phyloP scores from a whole-genome alignment of 2,113 vertebrate species.

The Chloebia gouldiae region DNA sequence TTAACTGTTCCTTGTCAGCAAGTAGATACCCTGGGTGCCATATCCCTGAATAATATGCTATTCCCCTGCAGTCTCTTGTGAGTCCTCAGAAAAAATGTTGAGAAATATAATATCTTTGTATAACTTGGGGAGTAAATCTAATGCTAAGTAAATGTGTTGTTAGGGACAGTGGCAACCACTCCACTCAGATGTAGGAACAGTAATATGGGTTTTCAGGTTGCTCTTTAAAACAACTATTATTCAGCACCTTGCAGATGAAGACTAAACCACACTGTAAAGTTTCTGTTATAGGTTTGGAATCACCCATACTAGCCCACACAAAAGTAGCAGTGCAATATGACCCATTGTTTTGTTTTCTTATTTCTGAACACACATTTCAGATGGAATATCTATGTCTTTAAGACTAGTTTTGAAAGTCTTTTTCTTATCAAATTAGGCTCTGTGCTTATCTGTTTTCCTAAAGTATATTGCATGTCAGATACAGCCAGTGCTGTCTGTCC shows the following conservation, averaged over 20 bases:
- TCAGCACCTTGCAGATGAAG: background rate
- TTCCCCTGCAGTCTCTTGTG: background rate
- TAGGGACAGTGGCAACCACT: background rate
- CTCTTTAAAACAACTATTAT: background rate
- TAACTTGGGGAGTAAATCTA: background rate
- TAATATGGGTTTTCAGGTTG: background rate
- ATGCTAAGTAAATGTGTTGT: background rate
- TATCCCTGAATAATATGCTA: background rate
- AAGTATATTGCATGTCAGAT: background rate
- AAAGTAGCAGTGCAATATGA: background rate
- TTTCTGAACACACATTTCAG: background rate
- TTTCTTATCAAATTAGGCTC: background rate
- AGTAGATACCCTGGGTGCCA: background rate
- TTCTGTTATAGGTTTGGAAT: background rate
- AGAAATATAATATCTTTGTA: background rate
- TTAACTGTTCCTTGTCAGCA: background rate
- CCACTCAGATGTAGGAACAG: background rate
- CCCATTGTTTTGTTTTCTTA: background rate
- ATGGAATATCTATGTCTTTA: background rate
- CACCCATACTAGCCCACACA: background rate
- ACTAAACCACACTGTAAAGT: background rate
- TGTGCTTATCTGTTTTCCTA: background rate
- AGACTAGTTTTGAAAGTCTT: background rate
- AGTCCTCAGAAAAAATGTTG: background rate
- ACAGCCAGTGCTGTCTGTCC: background rate